phyloP scores from a whole-genome alignment of 2,888 invertebrate genomes.

The Papilio protenor region DNA sequence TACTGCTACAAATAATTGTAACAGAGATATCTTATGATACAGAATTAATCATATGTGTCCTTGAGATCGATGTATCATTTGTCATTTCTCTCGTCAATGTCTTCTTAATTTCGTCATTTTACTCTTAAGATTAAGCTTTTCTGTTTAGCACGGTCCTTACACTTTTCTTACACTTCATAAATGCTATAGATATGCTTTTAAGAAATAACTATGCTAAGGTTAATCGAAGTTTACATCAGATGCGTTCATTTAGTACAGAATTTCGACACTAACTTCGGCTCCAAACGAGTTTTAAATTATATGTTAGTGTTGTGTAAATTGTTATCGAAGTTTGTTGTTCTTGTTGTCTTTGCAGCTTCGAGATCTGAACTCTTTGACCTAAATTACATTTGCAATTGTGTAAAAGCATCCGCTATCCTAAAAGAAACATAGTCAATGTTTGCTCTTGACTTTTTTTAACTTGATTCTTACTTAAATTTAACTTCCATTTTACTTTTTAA shows the following conservation, averaged over 20 bases:
- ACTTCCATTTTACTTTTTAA: too few species aligned
- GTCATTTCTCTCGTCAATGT: neutral
- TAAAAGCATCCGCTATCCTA: neutral
- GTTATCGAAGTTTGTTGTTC: neutral
- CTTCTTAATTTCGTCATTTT: neutral
- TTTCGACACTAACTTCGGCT: neutral
- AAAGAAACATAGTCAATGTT: neutral
- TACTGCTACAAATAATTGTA: too few species aligned
- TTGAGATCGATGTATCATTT: neutral
- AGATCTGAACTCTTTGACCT: neutral
- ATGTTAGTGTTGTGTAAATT: neutral
- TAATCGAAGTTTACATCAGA: neutral
- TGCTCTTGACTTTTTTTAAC: neutral
- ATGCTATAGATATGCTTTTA: neutral
- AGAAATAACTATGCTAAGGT: neutral
- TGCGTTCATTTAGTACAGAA: neutral
- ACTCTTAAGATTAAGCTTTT: neutral
- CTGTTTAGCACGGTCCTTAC: neutral
- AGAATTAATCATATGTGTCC: too few species aligned
- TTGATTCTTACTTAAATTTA: neutral
- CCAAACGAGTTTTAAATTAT: constrained; percentile 18
- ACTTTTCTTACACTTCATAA: neutral
- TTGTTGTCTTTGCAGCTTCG: neutral
- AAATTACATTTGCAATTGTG: neutral
- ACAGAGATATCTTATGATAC: too few species aligned